phyloP scores from a whole-genome alignment of 2,797 vertebrate genomes.

The Scolopax rusticola region DNA sequence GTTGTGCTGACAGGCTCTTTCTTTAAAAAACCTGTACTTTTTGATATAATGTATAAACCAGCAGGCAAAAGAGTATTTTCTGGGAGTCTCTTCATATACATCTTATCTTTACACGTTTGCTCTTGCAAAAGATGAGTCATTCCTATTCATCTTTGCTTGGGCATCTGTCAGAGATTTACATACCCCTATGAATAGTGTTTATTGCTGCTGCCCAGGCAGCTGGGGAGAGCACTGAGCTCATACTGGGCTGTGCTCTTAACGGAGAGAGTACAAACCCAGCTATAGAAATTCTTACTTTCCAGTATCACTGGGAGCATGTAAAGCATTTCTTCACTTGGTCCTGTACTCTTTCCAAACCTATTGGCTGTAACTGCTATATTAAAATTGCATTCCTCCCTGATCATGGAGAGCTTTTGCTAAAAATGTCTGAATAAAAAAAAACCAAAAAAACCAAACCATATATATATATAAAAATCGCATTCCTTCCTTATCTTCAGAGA shows the following conservation, averaged over 20 bases:
- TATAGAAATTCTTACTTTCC: background rate
- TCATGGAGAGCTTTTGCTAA: background rate
- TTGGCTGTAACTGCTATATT: background rate
- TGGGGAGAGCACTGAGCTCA: slow-evolving; percentile 20
- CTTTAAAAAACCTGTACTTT: background rate
- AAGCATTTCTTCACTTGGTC: background rate
- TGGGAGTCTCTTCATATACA: background rate
- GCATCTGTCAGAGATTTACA: slow-evolving; percentile 63
- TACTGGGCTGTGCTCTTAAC: background rate
- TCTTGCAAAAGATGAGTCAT: slow-evolving; percentile 40
- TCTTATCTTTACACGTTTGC: slow-evolving; percentile 15
- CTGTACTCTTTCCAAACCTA: background rate
- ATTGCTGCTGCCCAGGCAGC: slow-evolving; percentile 43
- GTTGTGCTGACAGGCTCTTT: background rate
- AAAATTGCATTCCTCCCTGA: background rate
- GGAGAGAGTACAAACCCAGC: background rate
- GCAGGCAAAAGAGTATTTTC: background rate
- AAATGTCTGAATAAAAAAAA: background rate
- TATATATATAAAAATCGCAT: too few relatives aligned
- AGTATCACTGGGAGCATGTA: background rate
- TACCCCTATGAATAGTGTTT: slow-evolving; percentile 51
- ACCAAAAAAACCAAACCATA: too few relatives aligned
- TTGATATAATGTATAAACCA: background rate
- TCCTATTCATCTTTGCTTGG: slow-evolving; percentile 37
- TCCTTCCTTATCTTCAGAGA: background rate